Percentiles rank a stretch among this genome's conserved stretches.
Evolutionary conservation across 2,113 vertebrate species (phyloP).

Genomic region (Scortum barcoo): DNA sequence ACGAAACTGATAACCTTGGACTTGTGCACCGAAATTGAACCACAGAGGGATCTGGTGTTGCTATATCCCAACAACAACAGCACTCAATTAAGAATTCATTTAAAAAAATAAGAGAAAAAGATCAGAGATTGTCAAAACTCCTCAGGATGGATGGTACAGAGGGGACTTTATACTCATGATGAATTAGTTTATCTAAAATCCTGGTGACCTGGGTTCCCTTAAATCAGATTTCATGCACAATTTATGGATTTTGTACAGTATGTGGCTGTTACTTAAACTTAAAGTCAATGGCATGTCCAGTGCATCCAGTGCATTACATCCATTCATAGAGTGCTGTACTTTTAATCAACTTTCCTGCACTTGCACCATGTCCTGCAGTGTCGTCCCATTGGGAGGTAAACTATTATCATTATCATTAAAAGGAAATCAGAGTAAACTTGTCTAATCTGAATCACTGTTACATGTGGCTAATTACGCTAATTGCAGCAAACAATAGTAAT

Average conservation of each 20-base stretch:
- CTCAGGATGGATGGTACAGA: neutral
- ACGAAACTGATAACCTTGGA: neutral
- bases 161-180: neutral
- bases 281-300: neutral
- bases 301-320: too few species aligned
- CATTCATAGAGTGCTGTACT: too few species aligned
- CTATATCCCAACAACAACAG: too few species aligned
- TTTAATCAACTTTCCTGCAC: neutral
- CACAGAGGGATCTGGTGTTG: too few species aligned
- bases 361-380: neutral
- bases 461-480: slow-evolving; percentile 20
- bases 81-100: too few species aligned
- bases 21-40: too few species aligned
- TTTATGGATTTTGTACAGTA: neutral
- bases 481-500: neutral
- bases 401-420: too few species aligned
- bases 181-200: neutral
- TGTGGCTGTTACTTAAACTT: neutral
- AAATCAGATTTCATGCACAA: neutral
- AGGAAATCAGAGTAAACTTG: neutral
- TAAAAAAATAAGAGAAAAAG: neutral
- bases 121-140: neutral
- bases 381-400: neutral
- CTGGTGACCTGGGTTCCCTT: neutral
- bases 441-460: neutral